phyloP scores from a whole-genome alignment of 2,888 invertebrate species.

The Cistogaster globosa region DNA sequence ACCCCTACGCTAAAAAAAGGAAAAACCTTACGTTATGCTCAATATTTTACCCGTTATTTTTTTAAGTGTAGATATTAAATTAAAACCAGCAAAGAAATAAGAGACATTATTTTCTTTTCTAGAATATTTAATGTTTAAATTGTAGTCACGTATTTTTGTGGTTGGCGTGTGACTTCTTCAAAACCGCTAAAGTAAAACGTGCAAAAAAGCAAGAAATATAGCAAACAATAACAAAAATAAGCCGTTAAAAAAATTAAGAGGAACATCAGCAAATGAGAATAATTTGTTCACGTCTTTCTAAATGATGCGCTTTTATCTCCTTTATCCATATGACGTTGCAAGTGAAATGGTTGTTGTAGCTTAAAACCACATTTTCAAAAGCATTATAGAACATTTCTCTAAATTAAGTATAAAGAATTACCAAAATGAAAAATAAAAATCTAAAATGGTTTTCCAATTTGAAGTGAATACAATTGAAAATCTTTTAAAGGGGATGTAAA shows the following conservation, averaged over 20 bases:
- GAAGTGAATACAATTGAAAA: not conserved
- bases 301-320: constrained; percentile 14
- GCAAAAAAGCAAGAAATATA: constrained; percentile 10
- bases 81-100: not conserved
- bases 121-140: constrained; percentile 33
- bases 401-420: constrained; percentile 9
- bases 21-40: too few species aligned
- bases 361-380: constrained; percentile 20
- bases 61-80: not conserved
- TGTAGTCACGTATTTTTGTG: constrained; percentile 67
- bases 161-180: constrained; percentile 63
- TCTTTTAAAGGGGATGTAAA: not conserved
- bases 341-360: constrained; percentile 46
- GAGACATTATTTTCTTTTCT: constrained; percentile 21
- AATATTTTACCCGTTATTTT: not conserved
- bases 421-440: not conserved
- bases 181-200: constrained; percentile 33
- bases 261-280: constrained; percentile 50
- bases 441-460: not conserved
- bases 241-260: constrained; percentile 15
- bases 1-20: too few species aligned
- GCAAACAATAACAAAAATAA: not conserved
- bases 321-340: constrained; percentile 4
- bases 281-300: constrained; percentile 40
- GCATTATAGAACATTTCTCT: not conserved